Conservation (phyloP, 1,140 invertebrate genomes). For the Aphelinus certus region DNA sequence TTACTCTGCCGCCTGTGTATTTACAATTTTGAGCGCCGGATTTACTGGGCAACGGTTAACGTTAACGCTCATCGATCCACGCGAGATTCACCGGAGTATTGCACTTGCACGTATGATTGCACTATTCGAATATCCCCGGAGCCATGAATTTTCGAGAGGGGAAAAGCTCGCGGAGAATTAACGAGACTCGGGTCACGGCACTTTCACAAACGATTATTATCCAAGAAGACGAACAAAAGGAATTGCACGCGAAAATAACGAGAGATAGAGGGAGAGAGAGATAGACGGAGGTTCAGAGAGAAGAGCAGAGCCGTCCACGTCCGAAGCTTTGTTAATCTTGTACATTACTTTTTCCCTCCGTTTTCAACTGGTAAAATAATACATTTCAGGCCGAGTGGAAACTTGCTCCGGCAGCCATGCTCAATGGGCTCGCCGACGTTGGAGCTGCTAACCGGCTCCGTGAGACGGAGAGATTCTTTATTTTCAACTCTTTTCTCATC, state of each 20-base stretch:
- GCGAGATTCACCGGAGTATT: no score
- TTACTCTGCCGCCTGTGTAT: no score
- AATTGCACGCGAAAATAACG: conserved; percentile 2
- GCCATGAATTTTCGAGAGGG: no score
- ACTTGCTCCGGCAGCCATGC: conserved; percentile 47
- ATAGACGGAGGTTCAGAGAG: no score
- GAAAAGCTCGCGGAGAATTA: no score
- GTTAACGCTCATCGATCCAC: no score
- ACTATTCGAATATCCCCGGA: no score
- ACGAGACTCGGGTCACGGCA: no score
- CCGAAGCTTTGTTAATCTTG: conserved; percentile 13
- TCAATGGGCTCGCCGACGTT: conserved; percentile 43
- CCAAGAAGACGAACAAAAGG: background rate
- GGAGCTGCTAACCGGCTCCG: conserved; percentile 37
- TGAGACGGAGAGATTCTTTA: conserved; percentile 11
- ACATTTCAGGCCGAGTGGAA: conserved; percentile 56
- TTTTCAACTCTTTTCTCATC: conserved; percentile 15
- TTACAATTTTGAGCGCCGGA: no score
- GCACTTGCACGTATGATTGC: no score
- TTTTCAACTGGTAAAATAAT: conserved; percentile 41
- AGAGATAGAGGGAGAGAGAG: background rate
- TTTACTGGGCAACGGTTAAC: no score
- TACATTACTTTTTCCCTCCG: background rate
- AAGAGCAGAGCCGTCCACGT: conserved; percentile 7
- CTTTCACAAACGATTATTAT: no score